A percentile compares a stretch with the other conserved stretches of the same genome.
Conservation (phyloP, 1,140 invertebrate genomes). For the Drosophila yakuba region DNA sequence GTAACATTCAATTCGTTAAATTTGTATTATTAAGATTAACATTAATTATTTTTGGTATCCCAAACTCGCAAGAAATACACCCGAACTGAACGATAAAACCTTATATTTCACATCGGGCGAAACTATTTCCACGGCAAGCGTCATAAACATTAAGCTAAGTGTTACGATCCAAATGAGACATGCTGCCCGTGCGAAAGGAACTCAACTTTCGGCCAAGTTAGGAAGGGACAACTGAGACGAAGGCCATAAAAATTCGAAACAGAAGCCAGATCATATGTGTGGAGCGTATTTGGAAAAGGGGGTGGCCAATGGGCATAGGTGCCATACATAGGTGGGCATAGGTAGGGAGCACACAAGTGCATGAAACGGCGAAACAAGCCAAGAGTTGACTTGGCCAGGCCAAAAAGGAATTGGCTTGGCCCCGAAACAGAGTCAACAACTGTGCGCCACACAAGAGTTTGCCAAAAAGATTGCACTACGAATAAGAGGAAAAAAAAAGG, state of each 20-base stretch:
- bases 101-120: slow-evolving; percentile 33
- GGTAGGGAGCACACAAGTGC: slow-evolving; percentile 52
- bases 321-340: neutral
- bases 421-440: slow-evolving; percentile 76
- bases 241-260: slow-evolving; percentile 69
- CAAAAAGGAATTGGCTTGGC: slow-evolving; percentile 71
- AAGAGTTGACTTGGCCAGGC: slow-evolving; percentile 60
- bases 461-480: slow-evolving; percentile 45
- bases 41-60: too few species aligned
- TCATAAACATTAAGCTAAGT: slow-evolving; percentile 72
- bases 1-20: too few species aligned
- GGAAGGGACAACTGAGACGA: slow-evolving; percentile 32
- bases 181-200: slow-evolving; percentile 20
- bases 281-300: slow-evolving; percentile 2
- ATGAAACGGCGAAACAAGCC: slow-evolving; percentile 66
- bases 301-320: neutral
- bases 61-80: neutral
- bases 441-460: slow-evolving; percentile 57
- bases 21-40: too few species aligned
- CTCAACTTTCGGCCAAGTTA: slow-evolving; percentile 18
- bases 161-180: slow-evolving; percentile 80
- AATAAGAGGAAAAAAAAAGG: neutral
- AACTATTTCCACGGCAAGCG: slow-evolving; percentile 7
- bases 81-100: slow-evolving; percentile 15
- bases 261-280: slow-evolving; percentile 67